Conservation (phyloP, 2,888 invertebrate genomes). For the Gnatocerus cornutus region DNA sequence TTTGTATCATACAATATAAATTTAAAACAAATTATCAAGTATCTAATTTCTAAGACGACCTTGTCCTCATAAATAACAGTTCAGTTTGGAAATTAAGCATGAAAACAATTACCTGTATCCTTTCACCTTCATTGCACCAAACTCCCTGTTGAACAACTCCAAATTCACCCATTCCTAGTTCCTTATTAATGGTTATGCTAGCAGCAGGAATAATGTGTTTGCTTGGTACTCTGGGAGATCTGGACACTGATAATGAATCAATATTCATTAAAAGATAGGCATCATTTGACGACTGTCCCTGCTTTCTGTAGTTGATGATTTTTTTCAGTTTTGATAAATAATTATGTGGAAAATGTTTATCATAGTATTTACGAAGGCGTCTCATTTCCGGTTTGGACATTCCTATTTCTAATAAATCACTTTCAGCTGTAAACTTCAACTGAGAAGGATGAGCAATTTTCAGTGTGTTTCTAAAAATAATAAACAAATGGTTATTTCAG, state of each 20-base stretch:
- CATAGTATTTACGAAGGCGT: constrained; percentile 93
- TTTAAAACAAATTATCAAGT: constrained; percentile 21
- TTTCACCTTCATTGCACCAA: constrained; percentile 95
- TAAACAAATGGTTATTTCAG: constrained; percentile 40
- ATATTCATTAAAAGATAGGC: constrained; percentile 61
- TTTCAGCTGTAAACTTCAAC: constrained; percentile 94
- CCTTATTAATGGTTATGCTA: constrained; percentile 94
- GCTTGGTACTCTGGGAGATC: constrained; percentile 79
- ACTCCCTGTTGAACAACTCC: constrained; percentile 98
- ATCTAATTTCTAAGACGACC: constrained; percentile 5
- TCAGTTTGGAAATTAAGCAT: neutral
- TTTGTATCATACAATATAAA: too few species aligned
- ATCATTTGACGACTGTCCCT: constrained; percentile 68
- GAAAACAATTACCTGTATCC: constrained; percentile 74
- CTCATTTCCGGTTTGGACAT: constrained; percentile 97
- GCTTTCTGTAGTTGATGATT: constrained; percentile 78
- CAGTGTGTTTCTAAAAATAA: constrained; percentile 83
- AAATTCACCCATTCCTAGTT: constrained; percentile 97
- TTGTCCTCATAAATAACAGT: constrained; percentile 1
- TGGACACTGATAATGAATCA: constrained; percentile 67
- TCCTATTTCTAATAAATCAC: constrained; percentile 93
- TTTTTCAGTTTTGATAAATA: constrained; percentile 94
- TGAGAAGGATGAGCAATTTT: constrained; percentile 92
- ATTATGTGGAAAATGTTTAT: constrained; percentile 94
- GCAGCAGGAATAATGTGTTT: constrained; percentile 90